A percentile compares a stretch with the other conserved stretches of the same genome.
These are phyloP conservation scores for Pseudopodoces humilis DNA, from an alignment of 2,113 vertebrate species.

Conservation along the genomic window DNA sequence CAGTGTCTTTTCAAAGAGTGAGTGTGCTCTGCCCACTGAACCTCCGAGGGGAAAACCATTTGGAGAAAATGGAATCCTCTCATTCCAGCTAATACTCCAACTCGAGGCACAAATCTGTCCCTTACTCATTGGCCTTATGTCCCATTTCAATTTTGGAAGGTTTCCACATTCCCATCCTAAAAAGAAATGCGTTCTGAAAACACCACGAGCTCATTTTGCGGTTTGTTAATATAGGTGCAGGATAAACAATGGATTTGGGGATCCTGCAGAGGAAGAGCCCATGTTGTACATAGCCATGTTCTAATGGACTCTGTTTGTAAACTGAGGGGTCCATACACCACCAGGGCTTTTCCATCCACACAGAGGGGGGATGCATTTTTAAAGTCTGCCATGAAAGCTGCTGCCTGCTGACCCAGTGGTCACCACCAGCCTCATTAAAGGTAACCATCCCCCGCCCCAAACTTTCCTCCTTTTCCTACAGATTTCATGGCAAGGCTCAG, in stretches of 20 bases:
- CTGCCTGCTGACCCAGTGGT: neutral
- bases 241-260: neutral
- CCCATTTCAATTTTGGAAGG: accelerated
- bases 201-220: accelerated
- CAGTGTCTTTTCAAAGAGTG: neutral
- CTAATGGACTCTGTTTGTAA: conserved; percentile 25
- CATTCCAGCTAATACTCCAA: neutral
- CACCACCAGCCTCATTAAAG: neutral
- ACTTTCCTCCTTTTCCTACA: neutral
- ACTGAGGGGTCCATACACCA: neutral
- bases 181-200: neutral
- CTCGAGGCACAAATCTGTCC: neutral
- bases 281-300: neutral
- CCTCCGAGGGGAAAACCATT: neutral
- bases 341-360: neutral
- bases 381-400: neutral
- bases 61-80: neutral
- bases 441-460: neutral
- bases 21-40: neutral
- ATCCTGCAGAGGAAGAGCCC: neutral
- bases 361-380: neutral
- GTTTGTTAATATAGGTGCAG: neutral
- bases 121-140: neutral
- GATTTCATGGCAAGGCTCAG: neutral
- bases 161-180: neutral